phyloP scores from a whole-genome alignment of 2,888 invertebrate genomes.

The Gibbula magus region DNA sequence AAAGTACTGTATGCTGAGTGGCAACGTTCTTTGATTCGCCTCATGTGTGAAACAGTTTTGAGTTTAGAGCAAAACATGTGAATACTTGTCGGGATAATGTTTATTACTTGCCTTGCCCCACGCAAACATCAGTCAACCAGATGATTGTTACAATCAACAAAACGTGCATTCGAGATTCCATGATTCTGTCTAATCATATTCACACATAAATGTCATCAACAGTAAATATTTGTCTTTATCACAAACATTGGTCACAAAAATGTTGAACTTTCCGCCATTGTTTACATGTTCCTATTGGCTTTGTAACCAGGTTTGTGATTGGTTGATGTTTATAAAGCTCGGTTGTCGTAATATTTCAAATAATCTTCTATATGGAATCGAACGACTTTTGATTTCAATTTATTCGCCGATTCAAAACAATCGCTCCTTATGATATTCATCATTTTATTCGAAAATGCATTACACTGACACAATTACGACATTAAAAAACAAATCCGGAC shows the following conservation, averaged over 20 bases:
- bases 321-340: background rate
- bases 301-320: slow-evolving; percentile 12
- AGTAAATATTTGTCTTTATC: background rate
- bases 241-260: background rate
- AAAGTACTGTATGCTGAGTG: too few species aligned
- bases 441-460: too few species aligned
- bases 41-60: too few species aligned
- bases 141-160: background rate
- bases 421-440: too few species aligned
- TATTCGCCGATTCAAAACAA: too few species aligned
- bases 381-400: too few species aligned
- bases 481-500: too few species aligned
- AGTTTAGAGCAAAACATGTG: too few species aligned
- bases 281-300: slow-evolving; percentile 20
- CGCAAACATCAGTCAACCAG: background rate
- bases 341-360: background rate
- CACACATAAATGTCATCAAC: background rate
- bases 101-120: background rate
- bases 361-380: background rate
- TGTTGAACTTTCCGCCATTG: slow-evolving; percentile 40
- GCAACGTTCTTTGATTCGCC: too few species aligned
- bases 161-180: background rate
- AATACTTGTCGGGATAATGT: too few species aligned
- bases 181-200: background rate
- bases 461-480: too few species aligned